Evolutionary conservation across 2,797 vertebrate species (phyloP).

Genomic region (Pipistrellus pygmaeus): DNA sequence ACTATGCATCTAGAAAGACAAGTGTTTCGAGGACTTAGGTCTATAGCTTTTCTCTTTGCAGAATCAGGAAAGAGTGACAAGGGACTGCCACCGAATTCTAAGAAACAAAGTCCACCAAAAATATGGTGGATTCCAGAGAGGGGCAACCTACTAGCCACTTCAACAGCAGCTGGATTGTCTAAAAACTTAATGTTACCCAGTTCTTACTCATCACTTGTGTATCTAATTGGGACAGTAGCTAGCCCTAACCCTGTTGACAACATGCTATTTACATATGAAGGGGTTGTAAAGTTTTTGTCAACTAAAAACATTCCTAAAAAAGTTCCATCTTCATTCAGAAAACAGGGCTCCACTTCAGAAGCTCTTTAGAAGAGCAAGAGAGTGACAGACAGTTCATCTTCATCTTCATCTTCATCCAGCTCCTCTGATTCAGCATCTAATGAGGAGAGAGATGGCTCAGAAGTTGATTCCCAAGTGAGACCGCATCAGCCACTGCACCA

Average conservation of each 20-base stretch:
- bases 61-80: conserved; percentile 88
- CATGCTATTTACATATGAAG: conserved; percentile 74
- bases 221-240: conserved; percentile 71
- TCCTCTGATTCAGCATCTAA: conserved; percentile 90
- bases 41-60: conserved; percentile 85
- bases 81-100: conserved; percentile 36
- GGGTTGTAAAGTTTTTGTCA: conserved; percentile 53
- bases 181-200: conserved; percentile 86
- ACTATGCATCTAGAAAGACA: conserved; percentile 85
- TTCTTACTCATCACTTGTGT: conserved; percentile 82
- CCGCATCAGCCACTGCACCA: background rate
- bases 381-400: background rate
- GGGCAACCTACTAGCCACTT: conserved; percentile 88
- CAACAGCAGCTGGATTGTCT: conserved; percentile 88
- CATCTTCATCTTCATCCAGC: conserved; percentile 88
- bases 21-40: conserved; percentile 76
- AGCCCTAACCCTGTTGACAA: conserved; percentile 69
- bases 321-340: conserved; percentile 39
- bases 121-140: conserved; percentile 89
- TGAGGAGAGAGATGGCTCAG: conserved; percentile 82
- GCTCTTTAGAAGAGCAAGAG: conserved; percentile 1
- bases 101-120: conserved; percentile 82
- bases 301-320: conserved; percentile 85
- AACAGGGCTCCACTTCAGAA: conserved; percentile 4
- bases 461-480: background rate